phyloP scores from a whole-genome alignment of 2,888 invertebrate species.

The Colostygia pectinataria region DNA sequence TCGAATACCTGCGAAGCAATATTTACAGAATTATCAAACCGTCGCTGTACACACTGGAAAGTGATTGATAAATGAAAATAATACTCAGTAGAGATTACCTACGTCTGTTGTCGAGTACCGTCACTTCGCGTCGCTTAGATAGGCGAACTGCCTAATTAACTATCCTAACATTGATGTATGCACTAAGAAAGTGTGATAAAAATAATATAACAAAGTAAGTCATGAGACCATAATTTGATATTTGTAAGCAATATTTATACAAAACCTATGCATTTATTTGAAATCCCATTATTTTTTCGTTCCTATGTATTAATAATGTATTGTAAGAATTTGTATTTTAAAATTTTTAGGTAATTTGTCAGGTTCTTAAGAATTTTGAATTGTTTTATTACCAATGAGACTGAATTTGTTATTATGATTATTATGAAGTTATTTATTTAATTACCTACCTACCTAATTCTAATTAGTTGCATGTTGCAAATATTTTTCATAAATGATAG shows the following conservation, averaged over 20 bases:
- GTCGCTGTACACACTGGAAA: too few relatives aligned
- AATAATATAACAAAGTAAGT: conserved; percentile 44
- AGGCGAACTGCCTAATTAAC: too few relatives aligned
- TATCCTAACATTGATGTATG: neutral
- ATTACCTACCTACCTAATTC: too few relatives aligned
- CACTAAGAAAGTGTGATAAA: conserved; percentile 33
- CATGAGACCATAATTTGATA: conserved; percentile 25
- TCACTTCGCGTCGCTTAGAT: too few relatives aligned
- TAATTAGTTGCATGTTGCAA: conserved; percentile 20
- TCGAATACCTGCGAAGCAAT: too few relatives aligned
- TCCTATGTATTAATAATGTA: conserved; percentile 43
- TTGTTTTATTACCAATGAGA: conserved; percentile 77
- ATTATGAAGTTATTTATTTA: conserved; percentile 63
- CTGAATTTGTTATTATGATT: conserved; percentile 76
- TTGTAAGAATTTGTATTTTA: conserved; percentile 48
- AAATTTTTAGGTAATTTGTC: conserved; percentile 40
- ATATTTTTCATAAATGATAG: conserved; percentile 21
- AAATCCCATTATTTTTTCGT: conserved; percentile 42
- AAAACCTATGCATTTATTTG: conserved; percentile 56
- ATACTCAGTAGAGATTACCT: too few relatives aligned
- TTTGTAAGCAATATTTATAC: conserved; percentile 33
- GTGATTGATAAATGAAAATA: too few relatives aligned
- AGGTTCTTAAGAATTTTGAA: conserved; percentile 64
- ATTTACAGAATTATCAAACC: too few relatives aligned
- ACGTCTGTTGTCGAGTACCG: too few relatives aligned